Evolutionary conservation across 2,113 vertebrate species (phyloP).

Genomic region (Corapipo altera): DNA sequence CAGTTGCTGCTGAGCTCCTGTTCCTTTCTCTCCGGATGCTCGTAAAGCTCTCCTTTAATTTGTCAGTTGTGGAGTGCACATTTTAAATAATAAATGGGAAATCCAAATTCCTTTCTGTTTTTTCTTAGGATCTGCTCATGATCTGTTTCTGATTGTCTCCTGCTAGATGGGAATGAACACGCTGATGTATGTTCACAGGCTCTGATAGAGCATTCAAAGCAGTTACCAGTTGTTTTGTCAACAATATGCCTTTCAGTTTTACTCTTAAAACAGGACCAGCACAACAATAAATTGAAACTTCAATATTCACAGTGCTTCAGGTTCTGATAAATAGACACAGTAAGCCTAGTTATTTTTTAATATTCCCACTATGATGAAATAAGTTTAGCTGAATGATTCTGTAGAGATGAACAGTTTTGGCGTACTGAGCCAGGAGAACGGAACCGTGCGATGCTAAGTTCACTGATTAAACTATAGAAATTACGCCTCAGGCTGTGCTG

Average conservation of each 20-base stretch:
- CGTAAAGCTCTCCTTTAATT: background rate
- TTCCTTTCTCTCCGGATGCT: background rate
- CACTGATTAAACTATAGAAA: slow-evolving; percentile 33
- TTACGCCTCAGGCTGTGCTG: slow-evolving; percentile 15
- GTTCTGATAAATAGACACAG: slow-evolving; percentile 20
- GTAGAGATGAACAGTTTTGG: background rate
- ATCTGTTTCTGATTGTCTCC: background rate
- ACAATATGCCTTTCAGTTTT: slow-evolving; percentile 27
- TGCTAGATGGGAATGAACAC: background rate
- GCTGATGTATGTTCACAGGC: background rate
- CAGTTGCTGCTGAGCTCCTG: background rate
- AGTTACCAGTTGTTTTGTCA: slow-evolving; percentile 32
- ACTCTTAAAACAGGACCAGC: background rate
- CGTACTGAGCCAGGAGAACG: background rate
- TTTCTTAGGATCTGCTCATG: background rate
- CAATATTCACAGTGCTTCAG: slow-evolving; percentile 5
- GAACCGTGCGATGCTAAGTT: background rate
- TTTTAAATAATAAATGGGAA: background rate
- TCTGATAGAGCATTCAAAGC: background rate
- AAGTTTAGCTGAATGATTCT: slow-evolving; percentile 30
- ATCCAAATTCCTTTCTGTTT: background rate
- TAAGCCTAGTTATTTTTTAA: slow-evolving; percentile 31
- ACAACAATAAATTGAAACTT: slow-evolving; percentile 36
- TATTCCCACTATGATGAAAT: slow-evolving; percentile 22
- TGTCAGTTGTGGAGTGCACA: background rate